These are phyloP conservation scores for Diuraphis noxia DNA, from an alignment of 1,140 invertebrate genomes.

Conservation along the genomic window DNA sequence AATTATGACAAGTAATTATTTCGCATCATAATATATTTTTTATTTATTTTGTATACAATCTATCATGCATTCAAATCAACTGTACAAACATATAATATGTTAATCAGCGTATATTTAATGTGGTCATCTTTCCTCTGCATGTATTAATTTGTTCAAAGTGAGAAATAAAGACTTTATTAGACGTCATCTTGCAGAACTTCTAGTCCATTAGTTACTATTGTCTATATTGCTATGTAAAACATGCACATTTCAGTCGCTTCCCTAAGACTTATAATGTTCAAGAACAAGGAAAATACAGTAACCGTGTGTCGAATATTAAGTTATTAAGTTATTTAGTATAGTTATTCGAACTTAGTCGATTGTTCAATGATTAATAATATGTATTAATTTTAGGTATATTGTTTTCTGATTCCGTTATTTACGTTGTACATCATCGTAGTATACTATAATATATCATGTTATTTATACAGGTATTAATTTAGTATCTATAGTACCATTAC, in stretches of 20 bases:
- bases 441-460: background rate
- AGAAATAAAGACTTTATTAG: background rate
- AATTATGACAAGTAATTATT: too few relatives aligned
- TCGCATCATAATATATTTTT: background rate
- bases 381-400: background rate
- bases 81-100: too few relatives aligned
- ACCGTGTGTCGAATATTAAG: background rate
- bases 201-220: background rate
- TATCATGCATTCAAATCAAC: background rate
- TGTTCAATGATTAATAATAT: background rate
- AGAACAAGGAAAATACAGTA: background rate
- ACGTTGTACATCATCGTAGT: background rate
- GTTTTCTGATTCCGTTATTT: background rate
- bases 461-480: background rate
- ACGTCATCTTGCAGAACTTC: background rate
- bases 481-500: background rate
- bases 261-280: too few relatives aligned
- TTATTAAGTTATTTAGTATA: background rate
- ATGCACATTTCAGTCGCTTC: too few relatives aligned
- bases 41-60: background rate
- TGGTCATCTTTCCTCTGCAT: background rate
- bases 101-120: background rate
- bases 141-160: background rate
- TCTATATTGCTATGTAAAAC: background rate
- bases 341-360: background rate